Evolutionary conservation across 2,888 invertebrate genomes (phyloP), one percentile per base, ranked within the genome.

Genomic region (Ornithoptera priamus): DNA sequence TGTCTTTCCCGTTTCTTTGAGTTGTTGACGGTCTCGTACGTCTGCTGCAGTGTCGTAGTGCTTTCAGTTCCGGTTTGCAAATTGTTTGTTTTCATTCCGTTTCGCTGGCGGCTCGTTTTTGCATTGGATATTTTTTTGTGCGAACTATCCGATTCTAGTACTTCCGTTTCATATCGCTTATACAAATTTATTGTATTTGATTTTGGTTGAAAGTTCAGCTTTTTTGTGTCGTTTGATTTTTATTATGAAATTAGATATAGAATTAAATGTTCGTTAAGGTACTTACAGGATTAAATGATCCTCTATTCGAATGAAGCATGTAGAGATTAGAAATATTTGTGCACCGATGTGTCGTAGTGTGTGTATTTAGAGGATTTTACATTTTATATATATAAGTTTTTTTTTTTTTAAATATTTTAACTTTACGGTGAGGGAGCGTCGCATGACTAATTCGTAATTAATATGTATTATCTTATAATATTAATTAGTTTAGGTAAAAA

Each of bases 1-100:
- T 91, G 90, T 92, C 90, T 91, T 89, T 89, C 89, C 90, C 87
- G 81, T 88, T 84, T 77, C 75, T 83, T 84, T 87, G 82, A 78
- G 80, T 88, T 73, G 80, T 88, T 72, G 75, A 72, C 74, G 79
- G 78, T 80, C 71, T 42, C 73, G 73, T 71, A 76, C 78, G 77
- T 79, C 74, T 36, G 12, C n/a, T 22, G 65, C 59, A 53, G 60
- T 65, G 65, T 64, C 50, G 42, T 46, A 20, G 10, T 42, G 42
- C 39, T 58, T 64, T 63, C 24, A 2, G 62, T 64, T 63, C 22
- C 36, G 36, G 39, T 65, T 65, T 50, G 57, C 2, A 73, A 20
- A n/a, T 63, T 50, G 12, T 42, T 61, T 67, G 56, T 60, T 20
- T 20, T 57, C 24, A 17, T 7, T 59, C 20, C 8, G 22, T 58